Percentiles rank a stretch among this genome's conserved stretches.
Evolutionary conservation across 2,113 vertebrate species (phyloP).

Genomic region (Pseudorhombus dupliciocellatus): DNA sequence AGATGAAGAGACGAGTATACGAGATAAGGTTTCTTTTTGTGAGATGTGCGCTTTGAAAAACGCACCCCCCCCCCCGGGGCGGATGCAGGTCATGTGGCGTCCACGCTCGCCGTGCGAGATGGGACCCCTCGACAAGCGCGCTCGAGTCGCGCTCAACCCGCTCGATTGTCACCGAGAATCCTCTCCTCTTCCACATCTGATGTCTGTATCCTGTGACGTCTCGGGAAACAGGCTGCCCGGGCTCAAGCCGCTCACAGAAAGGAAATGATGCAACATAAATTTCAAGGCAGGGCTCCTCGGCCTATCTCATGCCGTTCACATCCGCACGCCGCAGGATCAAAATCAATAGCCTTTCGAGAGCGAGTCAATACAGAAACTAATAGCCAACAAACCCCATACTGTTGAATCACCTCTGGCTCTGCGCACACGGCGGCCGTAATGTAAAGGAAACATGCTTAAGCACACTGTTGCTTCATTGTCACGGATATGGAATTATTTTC

Average conservation of each 20-base stretch:
- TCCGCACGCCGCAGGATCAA: conserved; percentile 40
- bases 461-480: conserved; percentile 36
- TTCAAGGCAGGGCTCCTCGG: conserved; percentile 50
- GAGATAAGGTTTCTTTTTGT: conserved; percentile 53
- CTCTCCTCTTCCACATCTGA: conserved; percentile 30
- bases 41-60: conserved; percentile 37
- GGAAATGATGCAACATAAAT: conserved; percentile 67
- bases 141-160: neutral
- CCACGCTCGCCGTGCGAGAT: neutral
- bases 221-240: conserved; percentile 39
- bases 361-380: conserved; percentile 70
- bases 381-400: conserved; percentile 65
- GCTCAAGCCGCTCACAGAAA: conserved; percentile 51
- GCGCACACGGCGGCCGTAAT: conserved; percentile 27
- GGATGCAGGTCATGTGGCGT: conserved; percentile 37
- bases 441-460: conserved; percentile 38
- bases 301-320: conserved; percentile 29
- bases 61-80: neutral
- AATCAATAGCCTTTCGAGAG: conserved; percentile 75
- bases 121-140: neutral
- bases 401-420: conserved; percentile 44
- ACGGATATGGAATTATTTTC: conserved; percentile 12
- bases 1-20: conserved; percentile 55
- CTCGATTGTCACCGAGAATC: conserved; percentile 12
- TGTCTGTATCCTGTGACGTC: conserved; percentile 54